Base-by-base conservation (phyloP, 2,797 vertebrate genomes). In the Eospalax fontanierii region DNA sequence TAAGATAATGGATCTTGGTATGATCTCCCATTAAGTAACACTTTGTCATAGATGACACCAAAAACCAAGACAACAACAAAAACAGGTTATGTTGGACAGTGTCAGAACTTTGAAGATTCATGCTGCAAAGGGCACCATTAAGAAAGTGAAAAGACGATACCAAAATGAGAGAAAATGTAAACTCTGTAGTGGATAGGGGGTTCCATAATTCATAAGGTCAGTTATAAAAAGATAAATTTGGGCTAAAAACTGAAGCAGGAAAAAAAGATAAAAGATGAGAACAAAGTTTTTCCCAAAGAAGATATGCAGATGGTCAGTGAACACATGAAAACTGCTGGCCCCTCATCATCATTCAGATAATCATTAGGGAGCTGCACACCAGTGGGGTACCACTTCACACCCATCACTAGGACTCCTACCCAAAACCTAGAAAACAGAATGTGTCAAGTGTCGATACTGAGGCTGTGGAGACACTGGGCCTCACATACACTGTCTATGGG, bases 101-200 rank as follows among this genome's bases (percentile, higher is more conserved):
- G 68, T 15, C 28, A 38, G 76, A 86, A 76, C 63, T 38, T 12
- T 57, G 85, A 80, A 81, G 46, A 38, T 65, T 5, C 46, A 6
- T 68, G 74, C 61, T 85, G 92, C 59, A 76, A 30, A 93, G 33
- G 66, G 63, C 2, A 6, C 11, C 35, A 57, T 43, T 18, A 88
- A 71, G 63, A 89, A 92, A 93, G 30, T 81, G n/a, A 88, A 79
- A 82, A 70, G 33, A 50, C 16, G 50, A 38, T 11, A 40, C 21
- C 87, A 14, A 24, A 82, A 87, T 30, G 4, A 30, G 12, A 90
- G 61, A 50, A 90, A 94, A 71, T 46, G 7, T 9, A 59, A 43
- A 71, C 46, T 75, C 30, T 33, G 22, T 89, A 82, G 66, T 70
- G n/a, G 12, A 54, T 50, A 65, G 70, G 33, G 54, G 61, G 63